Evolutionary conservation across 2,888 invertebrate genomes (phyloP), one percentile per base, ranked within the genome.

Genomic region (Apamea monoglypha): DNA sequence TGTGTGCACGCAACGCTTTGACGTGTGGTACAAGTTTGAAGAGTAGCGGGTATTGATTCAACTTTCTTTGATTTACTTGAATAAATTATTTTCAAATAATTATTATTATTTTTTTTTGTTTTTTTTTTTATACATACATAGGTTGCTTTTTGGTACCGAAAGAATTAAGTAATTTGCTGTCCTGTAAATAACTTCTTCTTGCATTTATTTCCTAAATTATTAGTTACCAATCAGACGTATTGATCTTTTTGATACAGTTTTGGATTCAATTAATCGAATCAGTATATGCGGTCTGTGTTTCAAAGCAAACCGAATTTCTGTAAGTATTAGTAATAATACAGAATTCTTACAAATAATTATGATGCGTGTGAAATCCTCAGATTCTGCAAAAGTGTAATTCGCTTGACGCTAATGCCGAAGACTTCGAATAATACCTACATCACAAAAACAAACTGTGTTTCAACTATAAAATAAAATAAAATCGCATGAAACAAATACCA

Each of bases 1-100:
- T 81, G 86, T 73, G 40, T 44, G 72, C 86, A 82, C 74, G 83
- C 78, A 78, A 78, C 47, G 72, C 86, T 84, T 84, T 84, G 71
- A 29, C 21, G 68, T 32, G 25, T 69, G 68, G 76, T 70, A 6
- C 76, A 85, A 76, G 66, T 81, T 36, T 25, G 8, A 7, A 53
- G 50, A 79, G 32, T 0, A 61, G 32, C 44, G 70, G 21, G 14
- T 21, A n/a, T 16, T 44, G 16, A 16, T 56, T 25, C 25, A 25
- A 59, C 5, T n/a, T 59, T 59, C 0, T 0, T 61, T 21, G 6
- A 59, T 69, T 74, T 56, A 4, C 4, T 56, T 56, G 3, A 56
- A 10, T 10, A 56, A 25, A 56, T 56, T 56, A 56, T 56, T 56
- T 25, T 56, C 25, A 56, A 56, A 56, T 21, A 53, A 53, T 53